Evolutionary conservation across 1,140 invertebrate species (phyloP), one percentile per base, ranked within the genome.

Genomic region (Pogonus chalceus): DNA sequence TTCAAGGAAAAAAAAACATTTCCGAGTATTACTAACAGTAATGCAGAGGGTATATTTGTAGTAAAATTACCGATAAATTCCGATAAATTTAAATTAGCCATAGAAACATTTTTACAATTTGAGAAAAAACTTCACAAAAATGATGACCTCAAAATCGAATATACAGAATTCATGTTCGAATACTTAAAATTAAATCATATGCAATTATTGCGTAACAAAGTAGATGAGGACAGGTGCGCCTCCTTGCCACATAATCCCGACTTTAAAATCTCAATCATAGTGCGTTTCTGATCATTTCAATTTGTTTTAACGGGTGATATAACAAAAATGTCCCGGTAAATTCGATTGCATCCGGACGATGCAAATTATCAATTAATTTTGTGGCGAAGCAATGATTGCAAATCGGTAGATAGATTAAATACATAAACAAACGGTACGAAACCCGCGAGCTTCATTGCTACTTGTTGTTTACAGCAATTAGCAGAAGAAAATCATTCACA

Each of bases 251-350:
- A n/a, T n/a, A n/a, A n/a, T n/a, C n/a, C n/a, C n/a, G n/a, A n/a
- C n/a, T n/a, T n/a, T n/a, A n/a, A n/a, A n/a, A n/a, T 65, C 23
- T 56, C 59, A 39, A 59, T 73, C 26, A 22, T 75, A 2, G 56
- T 74, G 18, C 63, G 69, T 50, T 74, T 47, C 55, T 48, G 67
- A 35, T 56, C 9, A 16, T 56, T 65, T 54, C 7, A 31, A 1
- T 58, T 63, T 31, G 65, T 64, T 23, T 55, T 75, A 16, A 55
- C 58, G 20, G 63, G 63, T 14, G 72, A 74, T 51, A 62, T 72
- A 2, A 52, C 56, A 16, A 66, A 70, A 54, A 69, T 69, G 60
- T 73, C 67, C 46, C 52, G 65, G 7, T 63, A 69, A 52, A 59
- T 74, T 23, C 26, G 46, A 16, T 49, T 73, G 1, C 20, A 62